phyloP scores from a whole-genome alignment of 2,113 vertebrate genomes.

The Nothocercus nigrocapillus region DNA sequence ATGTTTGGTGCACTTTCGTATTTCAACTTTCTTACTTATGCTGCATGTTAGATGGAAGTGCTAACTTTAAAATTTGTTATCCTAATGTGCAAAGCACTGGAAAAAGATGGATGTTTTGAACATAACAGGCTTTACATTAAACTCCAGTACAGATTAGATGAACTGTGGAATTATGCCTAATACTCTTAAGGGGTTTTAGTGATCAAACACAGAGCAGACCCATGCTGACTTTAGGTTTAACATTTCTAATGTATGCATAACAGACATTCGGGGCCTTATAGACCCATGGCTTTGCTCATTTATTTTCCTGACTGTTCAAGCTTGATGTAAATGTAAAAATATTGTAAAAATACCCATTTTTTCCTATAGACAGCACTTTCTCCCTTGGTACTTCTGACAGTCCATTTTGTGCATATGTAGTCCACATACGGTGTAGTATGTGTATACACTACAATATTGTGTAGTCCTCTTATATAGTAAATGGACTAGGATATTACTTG shows the following conservation, averaged over 20 bases:
- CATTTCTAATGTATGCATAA: neutral
- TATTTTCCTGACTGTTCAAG: neutral
- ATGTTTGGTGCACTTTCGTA: neutral
- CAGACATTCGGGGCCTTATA: neutral
- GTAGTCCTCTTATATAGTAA: neutral
- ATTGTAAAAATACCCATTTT: neutral
- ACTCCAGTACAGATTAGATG: conserved; percentile 43
- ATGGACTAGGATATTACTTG: neutral
- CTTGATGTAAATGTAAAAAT: neutral
- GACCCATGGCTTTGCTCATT: neutral
- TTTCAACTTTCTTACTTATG: conserved; percentile 32
- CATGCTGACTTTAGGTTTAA: conserved; percentile 22
- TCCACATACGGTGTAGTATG: neutral
- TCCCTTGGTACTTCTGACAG: neutral
- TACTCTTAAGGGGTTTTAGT: conserved; percentile 56
- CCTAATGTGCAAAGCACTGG: conserved; percentile 42
- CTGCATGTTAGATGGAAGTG: conserved; percentile 17
- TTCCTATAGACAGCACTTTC: neutral
- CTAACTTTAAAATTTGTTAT: conserved; percentile 54
- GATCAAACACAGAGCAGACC: conserved; percentile 22
- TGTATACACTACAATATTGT: neutral
- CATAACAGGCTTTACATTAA: conserved; percentile 59
- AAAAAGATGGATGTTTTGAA: conserved; percentile 57
- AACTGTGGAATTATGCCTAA: conserved; percentile 53
- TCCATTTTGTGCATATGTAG: neutral